These are phyloP conservation scores for Turdus rufiventris DNA, from an alignment of 2,113 vertebrate species.

Conservation along the genomic window DNA sequence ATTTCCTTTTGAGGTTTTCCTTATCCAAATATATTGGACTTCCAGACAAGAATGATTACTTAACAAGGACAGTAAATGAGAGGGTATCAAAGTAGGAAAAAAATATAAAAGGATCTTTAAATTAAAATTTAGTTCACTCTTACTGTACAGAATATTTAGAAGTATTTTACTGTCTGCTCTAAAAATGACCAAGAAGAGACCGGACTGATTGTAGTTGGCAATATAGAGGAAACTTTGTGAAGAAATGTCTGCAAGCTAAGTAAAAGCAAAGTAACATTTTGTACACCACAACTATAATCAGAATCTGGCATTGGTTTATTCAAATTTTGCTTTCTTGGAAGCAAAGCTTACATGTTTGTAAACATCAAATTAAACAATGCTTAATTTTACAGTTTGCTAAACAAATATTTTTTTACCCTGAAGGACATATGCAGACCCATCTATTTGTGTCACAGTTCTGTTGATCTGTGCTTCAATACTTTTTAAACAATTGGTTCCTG, in stretches of 20 bases:
- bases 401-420: slow-evolving; percentile 39
- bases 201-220: slow-evolving; percentile 22
- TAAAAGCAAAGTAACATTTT: neutral
- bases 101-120: slow-evolving; percentile 53
- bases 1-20: neutral
- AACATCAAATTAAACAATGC: slow-evolving; percentile 70
- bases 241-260: slow-evolving; percentile 16
- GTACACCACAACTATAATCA: slow-evolving; percentile 57
- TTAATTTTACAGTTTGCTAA: slow-evolving; percentile 64
- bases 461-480: slow-evolving; percentile 32
- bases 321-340: slow-evolving; percentile 53
- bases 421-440: slow-evolving; percentile 34
- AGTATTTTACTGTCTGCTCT: slow-evolving; percentile 62
- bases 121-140: slow-evolving; percentile 75
- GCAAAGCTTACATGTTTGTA: slow-evolving; percentile 66
- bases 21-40: neutral
- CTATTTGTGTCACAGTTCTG: neutral
- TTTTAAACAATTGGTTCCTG: slow-evolving; percentile 9
- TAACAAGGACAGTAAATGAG: neutral
- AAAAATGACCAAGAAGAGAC: slow-evolving; percentile 41
- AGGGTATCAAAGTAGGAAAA: slow-evolving; percentile 29
- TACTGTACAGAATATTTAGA: slow-evolving; percentile 70
- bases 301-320: slow-evolving; percentile 66
- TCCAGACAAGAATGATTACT: neutral
- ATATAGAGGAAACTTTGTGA: slow-evolving; percentile 37